Conservation (phyloP, 2,113 vertebrate genomes). For the Progne subis region DNA sequence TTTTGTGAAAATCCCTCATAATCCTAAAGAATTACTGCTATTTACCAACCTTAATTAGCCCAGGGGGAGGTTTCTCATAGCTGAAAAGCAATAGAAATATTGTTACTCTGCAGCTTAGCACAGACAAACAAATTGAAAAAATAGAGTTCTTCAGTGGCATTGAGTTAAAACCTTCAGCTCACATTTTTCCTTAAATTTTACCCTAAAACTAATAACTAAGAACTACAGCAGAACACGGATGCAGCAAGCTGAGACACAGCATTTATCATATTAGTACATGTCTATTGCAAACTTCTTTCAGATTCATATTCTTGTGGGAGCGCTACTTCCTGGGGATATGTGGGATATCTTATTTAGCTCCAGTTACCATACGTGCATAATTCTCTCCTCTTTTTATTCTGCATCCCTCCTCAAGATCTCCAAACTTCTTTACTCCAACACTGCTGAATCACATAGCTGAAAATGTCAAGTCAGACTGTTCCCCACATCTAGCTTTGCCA, state of each 20-base stretch:
- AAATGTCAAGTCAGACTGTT: neutral
- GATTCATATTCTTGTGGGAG: neutral
- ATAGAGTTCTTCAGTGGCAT: neutral
- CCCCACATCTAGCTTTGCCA: neutral
- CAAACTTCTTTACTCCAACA: neutral
- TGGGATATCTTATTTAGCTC: neutral
- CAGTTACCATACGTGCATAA: neutral
- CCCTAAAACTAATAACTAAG: neutral
- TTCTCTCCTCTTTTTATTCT: neutral
- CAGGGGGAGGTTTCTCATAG: conserved; percentile 92
- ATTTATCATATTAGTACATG: fast-evolving
- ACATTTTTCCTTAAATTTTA: neutral
- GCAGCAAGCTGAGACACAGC: neutral
- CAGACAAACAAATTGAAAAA: neutral
- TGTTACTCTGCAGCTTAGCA: neutral
- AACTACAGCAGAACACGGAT: fast-evolving
- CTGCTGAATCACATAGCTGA: neutral
- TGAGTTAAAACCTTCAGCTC: neutral
- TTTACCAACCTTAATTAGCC: conserved; percentile 86
- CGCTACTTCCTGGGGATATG: neutral
- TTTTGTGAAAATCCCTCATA: neutral
- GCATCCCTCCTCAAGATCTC: neutral
- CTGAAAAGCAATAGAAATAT: conserved; percentile 69
- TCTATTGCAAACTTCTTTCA: neutral
- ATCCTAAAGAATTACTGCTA: neutral